Evolutionary conservation across 2,113 vertebrate species (phyloP).

Genomic region (Sinocyclocheilus rhinocerous): DNA sequence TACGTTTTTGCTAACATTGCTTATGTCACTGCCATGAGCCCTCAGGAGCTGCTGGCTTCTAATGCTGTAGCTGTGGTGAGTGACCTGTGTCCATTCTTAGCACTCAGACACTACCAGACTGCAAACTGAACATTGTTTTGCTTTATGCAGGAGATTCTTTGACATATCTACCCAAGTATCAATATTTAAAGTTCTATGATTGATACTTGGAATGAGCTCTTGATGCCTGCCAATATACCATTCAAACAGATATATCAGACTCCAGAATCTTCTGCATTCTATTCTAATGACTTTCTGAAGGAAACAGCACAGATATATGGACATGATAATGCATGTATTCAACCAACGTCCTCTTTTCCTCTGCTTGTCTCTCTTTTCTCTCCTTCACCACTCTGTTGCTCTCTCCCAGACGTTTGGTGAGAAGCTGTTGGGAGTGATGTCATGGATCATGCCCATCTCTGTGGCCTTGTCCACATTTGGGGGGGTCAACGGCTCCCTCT

Average conservation of each 20-base stretch:
- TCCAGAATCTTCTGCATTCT: conserved; percentile 8
- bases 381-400: conserved; percentile 48
- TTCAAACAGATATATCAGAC: conserved; percentile 7
- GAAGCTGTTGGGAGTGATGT: conserved; percentile 90
- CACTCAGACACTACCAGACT: not conserved
- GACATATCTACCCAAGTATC: conserved; percentile 53
- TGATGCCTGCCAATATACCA: conserved; percentile 33
- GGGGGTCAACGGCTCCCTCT: conserved; percentile 86
- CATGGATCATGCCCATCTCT: conserved; percentile 96
- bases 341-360: not conserved
- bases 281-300: not conserved
- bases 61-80: conserved; percentile 95
- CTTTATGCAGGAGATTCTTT: conserved; percentile 26
- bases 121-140: not conserved
- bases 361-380: conserved; percentile 22
- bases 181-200: conserved; percentile 45
- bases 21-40: conserved; percentile 93
- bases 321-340: conserved; percentile 20
- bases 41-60: conserved; percentile 89
- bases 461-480: conserved; percentile 93
- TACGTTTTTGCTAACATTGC: conserved; percentile 94
- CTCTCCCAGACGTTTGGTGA: conserved; percentile 86
- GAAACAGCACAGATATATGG: not conserved
- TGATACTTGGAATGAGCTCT: conserved; percentile 43
- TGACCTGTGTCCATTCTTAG: conserved; percentile 12